phyloP scores from a whole-genome alignment of 2,113 vertebrate species.

The Malurus elegans region DNA sequence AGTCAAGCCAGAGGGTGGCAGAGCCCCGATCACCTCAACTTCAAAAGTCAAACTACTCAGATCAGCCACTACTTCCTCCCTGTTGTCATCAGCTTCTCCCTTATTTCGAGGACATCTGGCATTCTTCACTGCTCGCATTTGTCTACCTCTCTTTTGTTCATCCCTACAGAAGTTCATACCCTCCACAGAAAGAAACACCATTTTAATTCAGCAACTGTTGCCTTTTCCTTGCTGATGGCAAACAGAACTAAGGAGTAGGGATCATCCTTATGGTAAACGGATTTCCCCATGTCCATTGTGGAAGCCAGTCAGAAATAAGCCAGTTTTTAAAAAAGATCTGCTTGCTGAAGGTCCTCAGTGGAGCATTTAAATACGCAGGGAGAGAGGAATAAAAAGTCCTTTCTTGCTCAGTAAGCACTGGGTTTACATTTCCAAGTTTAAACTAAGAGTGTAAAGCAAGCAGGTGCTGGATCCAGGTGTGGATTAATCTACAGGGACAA shows the following conservation, averaged over 20 bases:
- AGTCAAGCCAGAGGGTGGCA: rapidly evolving
- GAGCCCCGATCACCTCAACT: not conserved
- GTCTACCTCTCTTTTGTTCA: not conserved
- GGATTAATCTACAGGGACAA: not conserved
- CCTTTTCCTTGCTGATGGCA: not conserved
- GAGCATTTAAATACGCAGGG: not conserved
- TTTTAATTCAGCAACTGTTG: not conserved
- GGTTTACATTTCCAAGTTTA: not conserved
- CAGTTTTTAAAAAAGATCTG: not conserved
- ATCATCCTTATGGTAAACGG: not conserved
- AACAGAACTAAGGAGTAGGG: not conserved
- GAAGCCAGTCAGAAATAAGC: not conserved
- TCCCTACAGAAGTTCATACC: not conserved
- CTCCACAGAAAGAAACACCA: not conserved
- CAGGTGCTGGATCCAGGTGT: rapidly evolving
- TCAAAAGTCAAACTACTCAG: not conserved
- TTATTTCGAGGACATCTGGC: rapidly evolving
- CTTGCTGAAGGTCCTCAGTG: not conserved
- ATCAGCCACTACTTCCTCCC: not conserved
- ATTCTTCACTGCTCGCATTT: not conserved
- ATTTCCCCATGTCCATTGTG: not conserved
- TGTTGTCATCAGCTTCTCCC: not conserved
- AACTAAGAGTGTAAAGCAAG: not conserved
- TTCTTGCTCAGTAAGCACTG: not conserved
- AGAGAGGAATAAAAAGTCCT: not conserved